Conservation (phyloP, 2,888 invertebrate species). For the Rotaria macrura region DNA sequence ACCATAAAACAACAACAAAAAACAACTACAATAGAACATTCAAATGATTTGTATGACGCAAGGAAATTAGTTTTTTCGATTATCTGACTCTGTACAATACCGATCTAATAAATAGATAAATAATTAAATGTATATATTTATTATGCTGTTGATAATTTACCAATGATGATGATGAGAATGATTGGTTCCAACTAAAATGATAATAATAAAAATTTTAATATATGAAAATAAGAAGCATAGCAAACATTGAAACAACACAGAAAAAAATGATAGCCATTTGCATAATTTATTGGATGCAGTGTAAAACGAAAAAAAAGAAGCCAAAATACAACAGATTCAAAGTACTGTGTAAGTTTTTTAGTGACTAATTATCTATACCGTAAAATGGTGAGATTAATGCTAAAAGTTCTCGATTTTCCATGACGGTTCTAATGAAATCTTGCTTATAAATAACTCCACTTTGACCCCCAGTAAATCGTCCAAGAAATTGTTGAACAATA, state of each 20-base stretch:
- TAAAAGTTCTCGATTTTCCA: not conserved
- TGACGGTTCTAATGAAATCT: not conserved
- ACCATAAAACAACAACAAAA: not conserved
- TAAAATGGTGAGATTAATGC: not conserved
- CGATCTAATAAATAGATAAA: not conserved
- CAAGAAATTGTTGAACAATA: not conserved
- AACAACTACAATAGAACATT: not conserved
- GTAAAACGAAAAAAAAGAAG: not conserved
- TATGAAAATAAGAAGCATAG: not conserved
- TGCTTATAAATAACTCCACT: not conserved
- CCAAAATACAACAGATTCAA: no score
- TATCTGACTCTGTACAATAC: not conserved
- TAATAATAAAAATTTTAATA: not conserved
- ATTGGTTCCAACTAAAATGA: not conserved
- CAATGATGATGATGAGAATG: not conserved
- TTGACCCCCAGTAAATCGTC: slow-evolving; percentile 6
- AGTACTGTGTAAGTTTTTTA: no score
- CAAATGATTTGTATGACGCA: not conserved
- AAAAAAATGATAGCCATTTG: not conserved
- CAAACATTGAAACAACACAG: not conserved
- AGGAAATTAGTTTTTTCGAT: not conserved
- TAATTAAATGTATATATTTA: not conserved
- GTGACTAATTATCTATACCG: not conserved
- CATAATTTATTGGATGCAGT: not conserved
- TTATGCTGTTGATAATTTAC: not conserved